Evolutionary conservation across 2,797 vertebrate genomes (phyloP).

Genomic region (Gambelia wislizenii): DNA sequence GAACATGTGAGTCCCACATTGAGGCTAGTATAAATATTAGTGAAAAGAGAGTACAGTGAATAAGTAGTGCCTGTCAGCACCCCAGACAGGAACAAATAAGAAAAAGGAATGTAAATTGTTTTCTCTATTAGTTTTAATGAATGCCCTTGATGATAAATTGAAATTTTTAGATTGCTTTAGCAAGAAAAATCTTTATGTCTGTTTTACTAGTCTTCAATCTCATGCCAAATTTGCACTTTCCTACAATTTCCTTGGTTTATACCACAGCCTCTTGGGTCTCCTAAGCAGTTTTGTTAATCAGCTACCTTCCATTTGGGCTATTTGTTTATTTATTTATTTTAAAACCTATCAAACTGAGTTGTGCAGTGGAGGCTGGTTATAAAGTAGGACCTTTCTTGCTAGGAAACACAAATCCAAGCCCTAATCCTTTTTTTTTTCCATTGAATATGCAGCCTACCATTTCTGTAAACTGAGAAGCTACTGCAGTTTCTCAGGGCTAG

Average conservation of each 20-base stretch:
- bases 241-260: conserved; percentile 2
- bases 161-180: conserved; percentile 33
- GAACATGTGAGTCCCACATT: neutral
- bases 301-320: neutral
- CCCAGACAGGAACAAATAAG: neutral
- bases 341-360: neutral
- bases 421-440: conserved; percentile 41
- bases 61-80: neutral
- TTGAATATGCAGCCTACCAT: conserved; percentile 26
- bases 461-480: neutral
- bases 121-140: conserved; percentile 27
- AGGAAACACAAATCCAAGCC: conserved; percentile 9
- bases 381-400: conserved; percentile 23
- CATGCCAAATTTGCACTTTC: conserved; percentile 41
- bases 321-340: neutral
- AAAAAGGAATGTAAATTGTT: neutral
- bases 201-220: conserved; percentile 32
- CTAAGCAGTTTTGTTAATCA: conserved; percentile 25
- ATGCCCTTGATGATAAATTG: conserved; percentile 1
- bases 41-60: neutral
- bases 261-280: conserved; percentile 14
- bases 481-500: neutral
- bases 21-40: conserved; percentile 27
- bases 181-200: conserved; percentile 22
- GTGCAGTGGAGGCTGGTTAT: neutral